Conservation (phyloP, 2,888 invertebrate genomes). For the Julus scandinavius region DNA sequence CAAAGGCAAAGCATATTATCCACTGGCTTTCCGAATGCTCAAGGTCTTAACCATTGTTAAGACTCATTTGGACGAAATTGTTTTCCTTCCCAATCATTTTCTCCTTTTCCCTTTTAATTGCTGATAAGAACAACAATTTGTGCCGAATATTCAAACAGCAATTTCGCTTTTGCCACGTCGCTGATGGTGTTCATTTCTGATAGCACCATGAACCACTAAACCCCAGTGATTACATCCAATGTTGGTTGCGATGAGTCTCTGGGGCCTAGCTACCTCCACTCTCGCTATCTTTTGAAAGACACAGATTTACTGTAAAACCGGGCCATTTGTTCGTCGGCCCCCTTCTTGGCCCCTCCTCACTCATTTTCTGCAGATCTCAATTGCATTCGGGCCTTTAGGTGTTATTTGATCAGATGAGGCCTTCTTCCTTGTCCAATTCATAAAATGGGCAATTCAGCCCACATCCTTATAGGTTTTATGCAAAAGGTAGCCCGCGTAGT, state of each 20-base stretch:
- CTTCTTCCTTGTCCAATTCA: slow-evolving; percentile 24
- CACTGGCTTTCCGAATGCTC: not conserved
- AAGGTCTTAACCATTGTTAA: slow-evolving; percentile 41
- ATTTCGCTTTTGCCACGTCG: slow-evolving; percentile 20
- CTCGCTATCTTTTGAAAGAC: slow-evolving; percentile 40
- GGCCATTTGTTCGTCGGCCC: not conserved
- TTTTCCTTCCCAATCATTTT: slow-evolving; percentile 40
- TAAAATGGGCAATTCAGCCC: slow-evolving; percentile 31
- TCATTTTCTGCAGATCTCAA: not conserved
- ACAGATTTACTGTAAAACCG: slow-evolving; percentile 46
- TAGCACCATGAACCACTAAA: slow-evolving; percentile 31
- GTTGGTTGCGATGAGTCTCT: slow-evolving; percentile 19
- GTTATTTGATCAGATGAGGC: slow-evolving; percentile 4
- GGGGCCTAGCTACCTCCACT: slow-evolving; percentile 18
- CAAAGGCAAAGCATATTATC: slow-evolving; percentile 23
- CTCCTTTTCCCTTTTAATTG: slow-evolving; percentile 46
- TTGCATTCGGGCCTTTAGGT: slow-evolving; percentile 40
- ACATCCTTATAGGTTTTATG: slow-evolving; percentile 46
- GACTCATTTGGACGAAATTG: slow-evolving; percentile 43
- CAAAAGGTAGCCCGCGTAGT: slow-evolving; percentile 7
- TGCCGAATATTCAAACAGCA: slow-evolving; percentile 43
- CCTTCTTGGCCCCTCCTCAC: not conserved
- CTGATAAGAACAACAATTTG: slow-evolving; percentile 46
- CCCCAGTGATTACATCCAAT: slow-evolving; percentile 43
- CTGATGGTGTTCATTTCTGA: slow-evolving; percentile 32